These are phyloP conservation scores for Anastatus disparis DNA, from an alignment of 1,140 invertebrate genomes.

Conservation along the genomic window DNA sequence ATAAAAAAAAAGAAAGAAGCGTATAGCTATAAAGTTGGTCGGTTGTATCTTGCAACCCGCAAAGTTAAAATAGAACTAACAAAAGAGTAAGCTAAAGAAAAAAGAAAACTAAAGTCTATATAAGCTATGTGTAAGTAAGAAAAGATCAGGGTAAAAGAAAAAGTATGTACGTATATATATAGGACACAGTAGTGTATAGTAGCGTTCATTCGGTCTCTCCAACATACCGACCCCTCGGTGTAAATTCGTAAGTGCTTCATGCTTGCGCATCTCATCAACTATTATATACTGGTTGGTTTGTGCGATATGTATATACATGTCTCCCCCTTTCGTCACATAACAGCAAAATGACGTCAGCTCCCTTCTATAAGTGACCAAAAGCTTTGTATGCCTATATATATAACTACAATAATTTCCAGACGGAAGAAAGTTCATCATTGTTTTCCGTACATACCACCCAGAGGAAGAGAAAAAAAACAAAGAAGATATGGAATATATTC, in stretches of 20 bases:
- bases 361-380: neutral
- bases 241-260: constrained; percentile 27
- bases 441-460: neutral
- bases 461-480: neutral
- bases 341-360: neutral
- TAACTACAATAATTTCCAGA: no score
- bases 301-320: neutral
- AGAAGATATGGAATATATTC: neutral
- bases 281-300: neutral
- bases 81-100: no score
- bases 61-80: no score
- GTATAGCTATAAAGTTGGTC: neutral
- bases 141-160: no score
- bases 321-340: neutral
- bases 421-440: neutral
- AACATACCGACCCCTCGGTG: neutral
- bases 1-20: neutral
- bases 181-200: neutral
- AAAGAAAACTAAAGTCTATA: no score
- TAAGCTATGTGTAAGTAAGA: no score
- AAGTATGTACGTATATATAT: neutral
- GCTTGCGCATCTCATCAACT: constrained; percentile 24
- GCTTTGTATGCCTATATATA: no score
- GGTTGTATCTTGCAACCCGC: neutral
- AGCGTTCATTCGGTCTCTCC: neutral